Base-by-base conservation (phyloP, 2,888 invertebrate genomes). In the Eutolmus rufibarbis region DNA sequence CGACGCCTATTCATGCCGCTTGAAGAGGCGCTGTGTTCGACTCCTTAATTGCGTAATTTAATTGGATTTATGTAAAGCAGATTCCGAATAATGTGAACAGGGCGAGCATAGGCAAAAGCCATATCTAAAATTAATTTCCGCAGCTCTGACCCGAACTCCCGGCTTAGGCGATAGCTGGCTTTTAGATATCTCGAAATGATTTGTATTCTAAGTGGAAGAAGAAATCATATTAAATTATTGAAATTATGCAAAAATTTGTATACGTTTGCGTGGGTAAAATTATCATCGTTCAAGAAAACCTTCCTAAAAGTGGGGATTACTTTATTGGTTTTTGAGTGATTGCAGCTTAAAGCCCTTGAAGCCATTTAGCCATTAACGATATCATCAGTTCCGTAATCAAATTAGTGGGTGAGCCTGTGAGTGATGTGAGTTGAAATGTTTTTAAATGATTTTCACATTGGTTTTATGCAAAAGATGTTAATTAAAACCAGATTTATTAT, bases 1-100 rank as follows among this genome's bases (percentile, higher is more conserved):
- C 56, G 56, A 56, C 56, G 56, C 56, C 66, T 23, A 66, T 23
- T 66, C 28, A 8, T 23, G 66, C 23, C 66, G 66, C 66, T 9
- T 66, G 23, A 66, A 66, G 66, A 66, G 66, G 23, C 66, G 28
- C 66, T 66, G 66, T 66, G 40, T 9, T 23, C 46, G 40, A 82
- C 34, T 37, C 16, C 34, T 51, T 57, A 82, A 57, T 82, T 51
- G 31, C 57, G 82, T 57, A 82, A 82, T 82, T 82, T 82, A 82
- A 82, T 82, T 82, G 82, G 82, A 82, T 82, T 82, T 82, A 82
- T 82, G 82, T 82, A 57, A 82, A 82, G 37, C 82, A 57, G 57
- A 57, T 82, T 82, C 56, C 34, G 57, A 23, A 34, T 57, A 31
- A 51, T 82, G 78, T 43, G 43, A 78, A 43, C 78, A 46, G 78